A percentile compares a stretch with the other conserved stretches of the same genome.
phyloP scores from a whole-genome alignment of 2,797 vertebrate species.

The Xiphophorus birchmanni region DNA sequence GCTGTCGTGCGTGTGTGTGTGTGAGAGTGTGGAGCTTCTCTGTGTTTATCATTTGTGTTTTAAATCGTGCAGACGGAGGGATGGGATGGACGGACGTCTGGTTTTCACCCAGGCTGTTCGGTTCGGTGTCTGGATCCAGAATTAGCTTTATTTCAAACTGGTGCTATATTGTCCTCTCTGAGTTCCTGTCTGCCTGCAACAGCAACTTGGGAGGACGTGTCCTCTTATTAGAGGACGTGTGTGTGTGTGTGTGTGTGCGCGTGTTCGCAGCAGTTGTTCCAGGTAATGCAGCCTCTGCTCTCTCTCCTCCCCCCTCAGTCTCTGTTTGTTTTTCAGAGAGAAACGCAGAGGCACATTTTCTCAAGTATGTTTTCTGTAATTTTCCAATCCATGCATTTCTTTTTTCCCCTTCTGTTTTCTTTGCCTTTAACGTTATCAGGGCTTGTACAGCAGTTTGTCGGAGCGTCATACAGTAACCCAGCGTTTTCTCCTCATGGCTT shows the following conservation, averaged over 20 bases:
- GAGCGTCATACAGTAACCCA: conserved; percentile 40
- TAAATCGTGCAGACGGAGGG: conserved; percentile 41
- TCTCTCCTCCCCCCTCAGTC: conserved; percentile 11
- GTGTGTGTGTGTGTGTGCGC: conserved; percentile 8
- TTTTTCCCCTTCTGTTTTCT: conserved; percentile 43
- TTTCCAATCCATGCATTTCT: conserved; percentile 45
- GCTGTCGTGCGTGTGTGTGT: conserved; percentile 10
- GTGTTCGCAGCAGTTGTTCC: conserved; percentile 56
- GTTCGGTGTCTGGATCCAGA: conserved; percentile 43
- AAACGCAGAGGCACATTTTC: conserved; percentile 42
- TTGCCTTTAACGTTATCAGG: conserved; percentile 38
- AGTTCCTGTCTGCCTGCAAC: conserved; percentile 49
- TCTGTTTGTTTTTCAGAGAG: conserved; percentile 11
- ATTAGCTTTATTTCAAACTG: conserved; percentile 80
- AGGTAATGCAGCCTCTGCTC: conserved; percentile 43
- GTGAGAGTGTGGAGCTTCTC: conserved; percentile 33
- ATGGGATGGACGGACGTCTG: conserved; percentile 39
- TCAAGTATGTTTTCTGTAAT: conserved; percentile 38
- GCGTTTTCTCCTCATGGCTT: conserved; percentile 44
- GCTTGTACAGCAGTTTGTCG: conserved; percentile 38
- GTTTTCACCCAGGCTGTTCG: conserved; percentile 23
- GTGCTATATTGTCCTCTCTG: conserved; percentile 74
- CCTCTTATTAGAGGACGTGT: conserved; percentile 33
- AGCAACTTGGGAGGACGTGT: conserved; percentile 33
- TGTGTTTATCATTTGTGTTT: conserved; percentile 43